Base-by-base conservation (phyloP, 1,140 invertebrate genomes). In the Drosophila truncata region DNA sequence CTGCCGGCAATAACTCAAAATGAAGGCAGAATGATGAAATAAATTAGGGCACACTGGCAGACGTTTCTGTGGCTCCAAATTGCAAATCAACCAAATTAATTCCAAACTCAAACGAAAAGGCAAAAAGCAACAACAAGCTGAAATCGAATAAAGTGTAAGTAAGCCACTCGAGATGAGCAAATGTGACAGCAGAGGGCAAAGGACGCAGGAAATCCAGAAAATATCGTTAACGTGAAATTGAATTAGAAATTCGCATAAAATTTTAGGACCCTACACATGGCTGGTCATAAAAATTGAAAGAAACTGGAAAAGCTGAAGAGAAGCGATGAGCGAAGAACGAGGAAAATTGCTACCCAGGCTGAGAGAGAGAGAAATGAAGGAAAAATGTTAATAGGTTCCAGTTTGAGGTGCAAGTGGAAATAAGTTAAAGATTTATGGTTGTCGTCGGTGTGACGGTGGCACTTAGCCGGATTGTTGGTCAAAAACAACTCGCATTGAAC, bases 231-330 rank as follows among this genome's bases (percentile, higher is more conserved):
- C 69, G 59, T 57, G 44, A 85, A 87, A 86, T 86, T 87, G 83
- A 87, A 86, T 87, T 87, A 76, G 82, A 79, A 67, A 82, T 70
- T 57, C 65, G 73, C 70, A 87, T 86, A 75, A 86, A 82, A 86
- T 86, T 78, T 67, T 44, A 50, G 54, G 44, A 25, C 20, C 47
- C 47, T 42, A 69, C 69, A 78, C 80, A 77, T 75, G 77, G 63
- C 80, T 57, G 80, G 46, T 44, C 44, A 52, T 57, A 79, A 80
- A 76, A 72, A 33, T 57, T 20, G n/a, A 52, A 58, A 37, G 27
- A 33, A 46, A 29, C 52, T 35, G 20, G 27, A 37, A 41, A 16
- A 65, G 39, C 18, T 25, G n/a, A n/a, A n/a, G n/a, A n/a, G n/a
- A n/a, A n/a, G n/a, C 20, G 9, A 7, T 11, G 18, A 41, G 16